Conservation (phyloP, 2,888 invertebrate genomes). For the Tiliacea citrago region DNA sequence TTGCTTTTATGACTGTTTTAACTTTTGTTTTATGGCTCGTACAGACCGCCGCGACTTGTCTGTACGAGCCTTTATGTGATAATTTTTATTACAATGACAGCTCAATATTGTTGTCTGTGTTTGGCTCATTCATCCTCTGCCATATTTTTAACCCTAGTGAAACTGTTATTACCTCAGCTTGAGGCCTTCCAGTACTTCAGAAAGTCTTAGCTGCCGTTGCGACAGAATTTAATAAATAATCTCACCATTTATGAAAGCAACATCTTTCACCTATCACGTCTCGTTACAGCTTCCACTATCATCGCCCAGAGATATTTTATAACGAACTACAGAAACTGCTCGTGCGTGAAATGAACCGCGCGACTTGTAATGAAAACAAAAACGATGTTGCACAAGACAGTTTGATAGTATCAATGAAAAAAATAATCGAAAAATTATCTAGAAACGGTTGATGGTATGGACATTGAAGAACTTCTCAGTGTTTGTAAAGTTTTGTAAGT, state of each 20-base stretch:
- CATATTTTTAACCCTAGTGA: neutral
- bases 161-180: neutral
- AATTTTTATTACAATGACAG: neutral
- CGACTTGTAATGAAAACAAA: conserved; percentile 43
- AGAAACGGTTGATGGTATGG: conserved; percentile 17
- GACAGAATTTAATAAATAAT: conserved; percentile 30
- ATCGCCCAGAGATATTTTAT: conserved; percentile 50
- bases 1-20: conserved; percentile 20
- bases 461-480: conserved; percentile 10
- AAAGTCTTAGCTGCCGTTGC: conserved; percentile 1
- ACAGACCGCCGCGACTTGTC: too few species aligned
- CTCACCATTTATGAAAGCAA: conserved; percentile 35
- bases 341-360: conserved; percentile 58
- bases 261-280: conserved; percentile 38
- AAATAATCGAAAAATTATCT: conserved; percentile 34
- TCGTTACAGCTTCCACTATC: conserved; percentile 25
- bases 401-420: conserved; percentile 32
- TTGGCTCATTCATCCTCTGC: neutral
- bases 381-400: conserved; percentile 29
- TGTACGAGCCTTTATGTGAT: too few species aligned
- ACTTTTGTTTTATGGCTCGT: too few species aligned
- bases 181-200: neutral
- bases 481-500: neutral
- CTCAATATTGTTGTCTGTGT: neutral
- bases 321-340: conserved; percentile 37